Evolutionary conservation across 2,113 vertebrate genomes (phyloP), one percentile per base, ranked within the genome.

Genomic region (Crotophaga sulcirostris): DNA sequence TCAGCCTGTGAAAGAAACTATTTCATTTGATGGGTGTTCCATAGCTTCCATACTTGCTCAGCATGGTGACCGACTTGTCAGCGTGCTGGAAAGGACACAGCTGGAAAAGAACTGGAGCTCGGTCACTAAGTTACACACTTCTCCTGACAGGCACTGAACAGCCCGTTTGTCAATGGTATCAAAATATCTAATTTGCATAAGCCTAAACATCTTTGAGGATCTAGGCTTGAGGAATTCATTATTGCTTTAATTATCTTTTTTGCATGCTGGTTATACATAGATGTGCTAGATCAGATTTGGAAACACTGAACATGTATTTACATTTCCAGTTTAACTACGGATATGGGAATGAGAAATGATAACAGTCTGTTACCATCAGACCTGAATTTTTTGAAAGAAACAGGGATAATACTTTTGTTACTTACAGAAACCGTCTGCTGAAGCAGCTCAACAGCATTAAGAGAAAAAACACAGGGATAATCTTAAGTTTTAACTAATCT

Each of bases 381-480:
- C 67, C 63, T 88, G 51, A 62, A 80, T 88, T 92, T 77, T 75
- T 84, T 38, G 42, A 90, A 90, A 96, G 64, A 86, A 87, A 40
- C 15, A 31, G 47, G 21, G 55, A 85, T 89, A 96, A 90, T 56
- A 47, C 6, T 67, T 85, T 70, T 91, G 83, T 91, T 58, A 85
- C 67, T 87, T 66, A 80, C 28, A 91, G 87, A 88, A 96, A 85
- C 28, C 1, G 9, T 86, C 79, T 96, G 75, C 82, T 93, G 83
- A 93, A 92, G 85, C 60, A 93, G 70, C 84, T 94, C 26, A 72
- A 84, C 60, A 81, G 88, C 85, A 92, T 95, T 96, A 94, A 94
- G 44, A 56, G 29, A 59, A 81, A 92, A 91, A 95, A 63, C 72
- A 90, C 24, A 49, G 54, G 56, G 68, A 94, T 96, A 94, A 94